Percentiles rank a stretch among this genome's conserved stretches.
Evolutionary conservation across 2,888 invertebrate genomes (phyloP).

Genomic region (Marasmarcha lunaedactyla): DNA sequence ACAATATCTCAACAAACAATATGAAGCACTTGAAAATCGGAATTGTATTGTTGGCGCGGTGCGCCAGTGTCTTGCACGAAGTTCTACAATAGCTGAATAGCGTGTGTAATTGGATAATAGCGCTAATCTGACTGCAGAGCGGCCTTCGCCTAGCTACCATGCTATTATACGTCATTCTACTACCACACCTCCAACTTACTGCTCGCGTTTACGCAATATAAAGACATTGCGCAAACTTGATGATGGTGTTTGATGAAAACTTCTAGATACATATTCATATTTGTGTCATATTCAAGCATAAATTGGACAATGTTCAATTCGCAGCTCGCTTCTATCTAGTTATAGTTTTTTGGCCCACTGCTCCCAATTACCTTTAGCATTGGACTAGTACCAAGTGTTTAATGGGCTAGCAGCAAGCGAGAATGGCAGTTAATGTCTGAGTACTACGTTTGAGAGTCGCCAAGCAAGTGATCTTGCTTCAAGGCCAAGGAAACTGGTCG

Average conservation of each 20-base stretch:
- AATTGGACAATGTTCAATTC: conserved; percentile 22
- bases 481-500: conserved; percentile 56
- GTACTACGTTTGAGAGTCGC: conserved; percentile 30
- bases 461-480: conserved; percentile 16
- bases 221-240: background rate
- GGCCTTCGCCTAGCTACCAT: conserved; percentile 37
- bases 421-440: conserved; percentile 32
- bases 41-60: background rate
- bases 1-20: background rate
- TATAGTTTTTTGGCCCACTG: conserved; percentile 55
- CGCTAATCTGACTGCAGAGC: conserved; percentile 39
- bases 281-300: conserved; percentile 19
- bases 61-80: conserved; percentile 18
- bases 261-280: background rate
- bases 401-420: conserved; percentile 39
- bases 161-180: conserved; percentile 10
- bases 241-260: background rate
- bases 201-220: background rate
- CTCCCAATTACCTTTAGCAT: conserved; percentile 48
- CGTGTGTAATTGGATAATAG: conserved; percentile 56
- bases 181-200: conserved; percentile 16
- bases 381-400: conserved; percentile 60
- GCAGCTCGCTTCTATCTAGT: conserved; percentile 22
- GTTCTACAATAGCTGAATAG: conserved; percentile 40
- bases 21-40: background rate